Percentiles rank a stretch among this genome's conserved stretches.
Evolutionary conservation across 2,888 invertebrate genomes (phyloP).

Genomic region (Drosophila nigritarsus): DNA sequence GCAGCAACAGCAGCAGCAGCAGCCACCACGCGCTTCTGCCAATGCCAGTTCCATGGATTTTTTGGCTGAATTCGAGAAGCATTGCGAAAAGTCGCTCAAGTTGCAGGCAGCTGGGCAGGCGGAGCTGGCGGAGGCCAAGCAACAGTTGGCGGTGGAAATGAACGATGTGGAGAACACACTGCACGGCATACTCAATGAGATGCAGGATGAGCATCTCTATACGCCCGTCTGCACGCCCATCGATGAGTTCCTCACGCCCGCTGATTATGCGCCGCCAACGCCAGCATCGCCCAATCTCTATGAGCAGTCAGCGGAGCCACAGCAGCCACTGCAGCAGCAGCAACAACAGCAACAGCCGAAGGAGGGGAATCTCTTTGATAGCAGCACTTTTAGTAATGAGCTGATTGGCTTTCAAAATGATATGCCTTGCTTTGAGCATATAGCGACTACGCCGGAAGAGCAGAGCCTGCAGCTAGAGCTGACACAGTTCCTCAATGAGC

Average conservation of each 20-base stretch:
- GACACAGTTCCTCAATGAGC: conserved; percentile 68
- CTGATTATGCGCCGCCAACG: conserved; percentile 76
- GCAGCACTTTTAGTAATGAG: conserved; percentile 75
- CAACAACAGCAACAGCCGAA: conserved; percentile 17
- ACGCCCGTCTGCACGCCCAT: conserved; percentile 73
- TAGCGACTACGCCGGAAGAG: conserved; percentile 56
- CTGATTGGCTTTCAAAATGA: conserved; percentile 82
- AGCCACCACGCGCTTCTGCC: conserved; percentile 20
- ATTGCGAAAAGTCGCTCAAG: conserved; percentile 67
- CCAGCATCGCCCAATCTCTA: conserved; percentile 49
- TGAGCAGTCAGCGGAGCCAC: conserved; percentile 23
- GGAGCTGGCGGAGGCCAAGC: conserved; percentile 51
- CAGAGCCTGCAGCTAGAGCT: conserved; percentile 69
- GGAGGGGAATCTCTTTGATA: conserved; percentile 52
- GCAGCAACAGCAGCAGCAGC: conserved; percentile 8
- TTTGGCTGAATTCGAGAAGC: conserved; percentile 78
- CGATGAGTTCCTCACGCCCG: conserved; percentile 78
- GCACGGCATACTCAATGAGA: conserved; percentile 81
- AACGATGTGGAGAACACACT: conserved; percentile 80
- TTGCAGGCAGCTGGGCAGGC: conserved; percentile 20
- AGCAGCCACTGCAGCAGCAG: conserved; percentile 2
- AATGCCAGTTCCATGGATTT: conserved; percentile 68
- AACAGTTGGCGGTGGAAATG: conserved; percentile 73
- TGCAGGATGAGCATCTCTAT: conserved; percentile 82
- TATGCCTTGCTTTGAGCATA: conserved; percentile 82